A percentile compares a stretch with the other conserved stretches of the same genome.
phyloP scores from a whole-genome alignment of 2,888 invertebrate species.

The Lepidonotus clava region DNA sequence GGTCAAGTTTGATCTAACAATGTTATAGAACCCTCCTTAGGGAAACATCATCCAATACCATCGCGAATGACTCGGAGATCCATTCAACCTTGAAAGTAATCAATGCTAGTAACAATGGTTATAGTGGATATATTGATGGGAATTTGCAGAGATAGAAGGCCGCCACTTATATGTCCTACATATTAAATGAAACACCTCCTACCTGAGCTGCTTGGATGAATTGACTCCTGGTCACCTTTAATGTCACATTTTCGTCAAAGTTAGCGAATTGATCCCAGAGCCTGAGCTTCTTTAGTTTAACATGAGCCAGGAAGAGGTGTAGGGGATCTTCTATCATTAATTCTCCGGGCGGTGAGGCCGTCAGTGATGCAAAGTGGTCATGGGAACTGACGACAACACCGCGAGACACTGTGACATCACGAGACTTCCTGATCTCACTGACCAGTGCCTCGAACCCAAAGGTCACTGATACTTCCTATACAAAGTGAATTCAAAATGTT shows the following conservation, averaged over 20 bases:
- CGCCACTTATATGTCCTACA: background rate
- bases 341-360: background rate
- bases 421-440: background rate
- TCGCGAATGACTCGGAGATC: no score
- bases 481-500: no score
- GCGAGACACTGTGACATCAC: background rate
- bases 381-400: background rate
- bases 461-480: slow-evolving; percentile 31
- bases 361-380: background rate
- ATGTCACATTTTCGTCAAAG: background rate
- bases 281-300: background rate
- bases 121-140: no score
- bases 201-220: background rate
- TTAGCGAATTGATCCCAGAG: background rate
- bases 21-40: background rate
- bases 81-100: background rate
- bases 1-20: background rate
- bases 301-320: slow-evolving; percentile 20
- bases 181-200: background rate
- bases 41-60: background rate
- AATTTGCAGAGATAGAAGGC: background rate
- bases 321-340: background rate
- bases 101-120: background rate
- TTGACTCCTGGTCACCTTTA: background rate
- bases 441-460: slow-evolving; percentile 9